phyloP scores from a whole-genome alignment of 2,888 invertebrate species.

The Galerucella nymphaeae region DNA sequence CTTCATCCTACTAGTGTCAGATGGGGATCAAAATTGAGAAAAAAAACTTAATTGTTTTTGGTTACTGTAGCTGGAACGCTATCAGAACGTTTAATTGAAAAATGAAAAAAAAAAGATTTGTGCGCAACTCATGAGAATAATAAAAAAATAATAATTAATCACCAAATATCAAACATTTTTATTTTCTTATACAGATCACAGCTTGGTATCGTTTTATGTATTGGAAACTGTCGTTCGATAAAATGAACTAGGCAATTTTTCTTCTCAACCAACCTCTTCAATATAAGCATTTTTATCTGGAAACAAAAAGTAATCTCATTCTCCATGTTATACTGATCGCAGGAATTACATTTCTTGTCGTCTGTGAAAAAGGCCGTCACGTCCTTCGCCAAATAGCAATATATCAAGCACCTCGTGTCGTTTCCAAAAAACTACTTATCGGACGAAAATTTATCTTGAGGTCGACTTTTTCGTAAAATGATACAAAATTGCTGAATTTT shows the following conservation, averaged over 20 bases:
- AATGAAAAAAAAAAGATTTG: too few relatives aligned
- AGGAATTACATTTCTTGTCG: constrained; percentile 38
- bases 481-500: constrained; percentile 19
- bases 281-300: not conserved
- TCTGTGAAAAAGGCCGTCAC: constrained; percentile 25
- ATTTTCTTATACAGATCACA: not conserved
- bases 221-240: not conserved
- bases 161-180: not conserved
- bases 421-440: constrained; percentile 20
- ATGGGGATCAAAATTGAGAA: too few relatives aligned
- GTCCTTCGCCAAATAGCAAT: constrained; percentile 28
- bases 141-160: too few relatives aligned
- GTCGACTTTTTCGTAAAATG: constrained; percentile 17
- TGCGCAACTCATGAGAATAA: too few relatives aligned
- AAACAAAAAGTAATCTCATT: constrained; percentile 24
- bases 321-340: constrained; percentile 28
- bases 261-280: not conserved
- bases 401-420: constrained; percentile 34
- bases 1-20: too few relatives aligned
- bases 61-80: too few relatives aligned
- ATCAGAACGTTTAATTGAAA: too few relatives aligned
- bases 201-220: not conserved
- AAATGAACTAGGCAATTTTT: not conserved
- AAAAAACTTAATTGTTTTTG: too few relatives aligned
- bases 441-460: constrained; percentile 20